These are phyloP conservation scores for Amphipyra tragopoginis DNA, from an alignment of 2,888 invertebrate species.

Conservation along the genomic window DNA sequence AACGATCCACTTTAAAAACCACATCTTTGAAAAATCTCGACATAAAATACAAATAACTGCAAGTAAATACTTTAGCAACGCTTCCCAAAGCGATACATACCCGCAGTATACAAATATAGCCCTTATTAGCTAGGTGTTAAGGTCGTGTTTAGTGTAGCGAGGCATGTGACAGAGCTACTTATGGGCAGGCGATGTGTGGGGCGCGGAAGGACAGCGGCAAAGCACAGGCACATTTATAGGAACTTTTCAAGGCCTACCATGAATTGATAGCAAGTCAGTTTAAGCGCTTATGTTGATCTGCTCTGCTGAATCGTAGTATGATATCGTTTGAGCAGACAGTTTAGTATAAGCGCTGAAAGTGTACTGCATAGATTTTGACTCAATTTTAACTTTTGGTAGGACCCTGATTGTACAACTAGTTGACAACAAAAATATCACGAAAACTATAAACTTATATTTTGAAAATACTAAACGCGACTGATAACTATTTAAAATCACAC, in stretches of 20 bases:
- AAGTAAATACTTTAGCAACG: slow-evolving; percentile 48
- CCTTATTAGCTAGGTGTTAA: slow-evolving; percentile 80
- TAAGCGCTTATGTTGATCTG: background rate
- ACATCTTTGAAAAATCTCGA: slow-evolving; percentile 9
- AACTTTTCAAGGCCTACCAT: slow-evolving; percentile 28
- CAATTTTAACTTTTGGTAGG: background rate
- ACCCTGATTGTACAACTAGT: slow-evolving; percentile 4
- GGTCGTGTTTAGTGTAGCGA: slow-evolving; percentile 86
- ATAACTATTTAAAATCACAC: too few species aligned
- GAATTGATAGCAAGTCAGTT: background rate
- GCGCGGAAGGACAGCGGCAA: slow-evolving; percentile 84
- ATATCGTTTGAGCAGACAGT: background rate
- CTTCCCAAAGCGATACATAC: slow-evolving; percentile 65
- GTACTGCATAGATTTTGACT: background rate
- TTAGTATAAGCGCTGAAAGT: slow-evolving; percentile 7
- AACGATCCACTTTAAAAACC: slow-evolving; percentile 37
- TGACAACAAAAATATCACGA: background rate
- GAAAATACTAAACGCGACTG: too few species aligned
- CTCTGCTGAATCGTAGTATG: background rate
- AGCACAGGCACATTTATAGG: slow-evolving; percentile 72
- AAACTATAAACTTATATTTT: too few species aligned
- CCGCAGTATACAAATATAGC: slow-evolving; percentile 60
- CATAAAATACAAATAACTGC: slow-evolving; percentile 12
- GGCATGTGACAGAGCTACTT: slow-evolving; percentile 85
- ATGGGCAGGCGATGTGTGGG: slow-evolving; percentile 85